phyloP scores from a whole-genome alignment of 2,113 vertebrate species.

The Xenopus borealis region DNA sequence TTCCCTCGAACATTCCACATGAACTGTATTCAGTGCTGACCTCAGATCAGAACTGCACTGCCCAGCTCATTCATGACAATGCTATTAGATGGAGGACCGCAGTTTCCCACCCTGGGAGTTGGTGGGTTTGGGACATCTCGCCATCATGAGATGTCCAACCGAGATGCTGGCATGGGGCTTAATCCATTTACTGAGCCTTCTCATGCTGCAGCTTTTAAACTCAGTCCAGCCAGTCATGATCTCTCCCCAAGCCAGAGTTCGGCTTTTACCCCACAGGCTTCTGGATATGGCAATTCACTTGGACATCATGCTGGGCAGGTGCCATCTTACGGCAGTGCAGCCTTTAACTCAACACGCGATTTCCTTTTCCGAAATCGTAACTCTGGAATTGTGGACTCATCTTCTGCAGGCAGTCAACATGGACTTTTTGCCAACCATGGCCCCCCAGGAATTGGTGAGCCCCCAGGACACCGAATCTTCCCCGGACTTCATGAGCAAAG shows the following conservation, averaged over 20 bases:
- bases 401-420: conserved; percentile 77
- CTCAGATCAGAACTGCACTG: conserved; percentile 53
- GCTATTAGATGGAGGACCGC: conserved; percentile 95
- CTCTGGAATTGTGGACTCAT: conserved; percentile 75
- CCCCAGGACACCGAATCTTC: conserved; percentile 89
- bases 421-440: conserved; percentile 85
- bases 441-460: conserved; percentile 83
- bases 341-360: conserved; percentile 93
- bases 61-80: conserved; percentile 80
- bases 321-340: conserved; percentile 84
- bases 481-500: conserved; percentile 93
- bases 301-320: conserved; percentile 88
- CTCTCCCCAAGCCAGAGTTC: conserved; percentile 89
- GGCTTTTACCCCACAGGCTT: conserved; percentile 91
- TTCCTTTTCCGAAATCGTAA: conserved; percentile 95
- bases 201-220: conserved; percentile 80
- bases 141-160: conserved; percentile 80
- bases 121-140: conserved; percentile 87
- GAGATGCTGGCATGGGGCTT: conserved; percentile 83
- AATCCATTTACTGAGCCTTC: conserved; percentile 84
- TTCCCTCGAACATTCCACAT: conserved; percentile 31
- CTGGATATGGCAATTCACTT: conserved; percentile 87
- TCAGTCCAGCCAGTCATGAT: conserved; percentile 81
- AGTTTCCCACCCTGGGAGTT: conserved; percentile 92
- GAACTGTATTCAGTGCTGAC: conserved; percentile 40